These are phyloP conservation scores for Habropoda laboriosa DNA, from an alignment of 1,140 invertebrate genomes.

Conservation along the genomic window DNA sequence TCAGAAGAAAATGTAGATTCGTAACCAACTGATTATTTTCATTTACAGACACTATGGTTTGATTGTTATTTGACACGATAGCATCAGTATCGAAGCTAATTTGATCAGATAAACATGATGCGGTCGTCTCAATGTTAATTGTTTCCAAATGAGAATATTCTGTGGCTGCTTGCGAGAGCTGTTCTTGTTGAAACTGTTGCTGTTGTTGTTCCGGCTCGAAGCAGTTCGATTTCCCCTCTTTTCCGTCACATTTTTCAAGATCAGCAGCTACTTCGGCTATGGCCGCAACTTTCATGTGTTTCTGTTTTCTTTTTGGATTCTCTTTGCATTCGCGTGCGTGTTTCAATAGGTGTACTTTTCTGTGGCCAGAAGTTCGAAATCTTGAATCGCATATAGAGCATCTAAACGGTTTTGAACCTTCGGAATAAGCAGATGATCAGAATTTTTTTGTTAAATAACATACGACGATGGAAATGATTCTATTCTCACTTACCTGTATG, in stretches of 20 bases:
- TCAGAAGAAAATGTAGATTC: conserved; percentile 73
- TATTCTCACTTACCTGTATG: conserved; percentile 84
- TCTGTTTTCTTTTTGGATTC: conserved; percentile 56
- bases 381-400: conserved; percentile 85
- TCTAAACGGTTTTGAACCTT: conserved; percentile 86
- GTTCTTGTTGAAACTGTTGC: neutral
- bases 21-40: conserved; percentile 74
- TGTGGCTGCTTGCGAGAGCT: neutral
- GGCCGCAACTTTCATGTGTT: conserved; percentile 57
- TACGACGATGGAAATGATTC: neutral
- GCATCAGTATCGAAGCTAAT: conserved; percentile 67
- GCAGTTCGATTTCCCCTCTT: neutral
- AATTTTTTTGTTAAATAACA: neutral
- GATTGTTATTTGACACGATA: conserved; percentile 65
- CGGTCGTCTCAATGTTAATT: conserved; percentile 62
- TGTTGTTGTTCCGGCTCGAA: neutral
- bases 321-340: conserved; percentile 81
- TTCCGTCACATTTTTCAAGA: conserved; percentile 44
- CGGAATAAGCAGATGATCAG: conserved; percentile 46
- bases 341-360: conserved; percentile 84
- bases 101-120: conserved; percentile 60
- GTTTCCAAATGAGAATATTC: conserved; percentile 51
- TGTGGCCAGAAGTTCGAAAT: conserved; percentile 87
- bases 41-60: conserved; percentile 64
- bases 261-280: conserved; percentile 56